phyloP scores from a whole-genome alignment of 2,113 vertebrate genomes.

The Eurystomus gularis region DNA sequence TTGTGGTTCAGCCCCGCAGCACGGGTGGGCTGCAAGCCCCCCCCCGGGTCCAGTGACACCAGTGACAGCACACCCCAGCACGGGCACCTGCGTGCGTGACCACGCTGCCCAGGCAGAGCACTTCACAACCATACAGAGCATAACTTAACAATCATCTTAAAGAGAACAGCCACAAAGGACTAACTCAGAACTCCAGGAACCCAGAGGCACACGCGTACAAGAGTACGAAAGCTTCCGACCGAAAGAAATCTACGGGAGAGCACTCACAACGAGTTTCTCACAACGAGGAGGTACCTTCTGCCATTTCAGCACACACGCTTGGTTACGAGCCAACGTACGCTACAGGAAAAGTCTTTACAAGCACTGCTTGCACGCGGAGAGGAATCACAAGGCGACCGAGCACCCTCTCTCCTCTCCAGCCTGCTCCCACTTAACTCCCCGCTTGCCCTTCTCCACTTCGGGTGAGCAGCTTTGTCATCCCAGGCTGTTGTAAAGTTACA shows the following conservation, averaged over 20 bases:
- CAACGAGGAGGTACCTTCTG: background rate
- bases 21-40: background rate
- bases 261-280: background rate
- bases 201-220: rapidly evolving
- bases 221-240: background rate
- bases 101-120: rapidly evolving
- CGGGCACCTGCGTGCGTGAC: background rate
- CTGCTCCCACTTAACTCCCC: background rate
- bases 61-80: background rate
- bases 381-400: background rate
- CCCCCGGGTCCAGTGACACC: background rate
- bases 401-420: background rate
- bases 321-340: background rate
- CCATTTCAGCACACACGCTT: background rate
- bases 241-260: background rate
- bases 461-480: background rate
- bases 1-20: background rate
- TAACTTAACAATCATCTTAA: background rate
- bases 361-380: background rate
- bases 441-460: background rate
- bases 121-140: rapidly evolving
- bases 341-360: background rate
- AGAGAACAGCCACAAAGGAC: background rate
- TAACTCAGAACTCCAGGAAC: background rate
- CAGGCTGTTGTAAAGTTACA: background rate